phyloP scores from a whole-genome alignment of 2,797 vertebrate species.

The Hapalemur alaotrensis region DNA sequence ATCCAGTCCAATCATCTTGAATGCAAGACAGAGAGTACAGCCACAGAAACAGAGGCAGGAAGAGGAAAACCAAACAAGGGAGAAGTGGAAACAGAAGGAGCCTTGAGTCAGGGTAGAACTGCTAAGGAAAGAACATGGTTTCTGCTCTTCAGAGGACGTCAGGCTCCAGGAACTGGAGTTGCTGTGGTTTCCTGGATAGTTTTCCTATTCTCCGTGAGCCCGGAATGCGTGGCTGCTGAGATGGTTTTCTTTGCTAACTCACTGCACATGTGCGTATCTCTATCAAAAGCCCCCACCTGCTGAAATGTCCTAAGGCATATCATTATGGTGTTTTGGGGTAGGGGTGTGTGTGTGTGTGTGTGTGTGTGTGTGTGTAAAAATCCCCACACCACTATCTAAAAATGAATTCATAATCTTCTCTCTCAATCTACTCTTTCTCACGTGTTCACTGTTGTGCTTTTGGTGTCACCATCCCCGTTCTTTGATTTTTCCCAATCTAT shows the following conservation, averaged over 20 bases:
- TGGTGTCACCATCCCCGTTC: not conserved
- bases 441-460: not conserved
- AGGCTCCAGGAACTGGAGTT: not conserved
- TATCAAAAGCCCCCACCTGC: not conserved
- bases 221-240: not conserved
- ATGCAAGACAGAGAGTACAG: not conserved
- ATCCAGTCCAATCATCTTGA: not conserved
- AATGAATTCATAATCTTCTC: constrained; percentile 5
- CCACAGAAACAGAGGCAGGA: not conserved
- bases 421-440: not conserved
- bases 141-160: not conserved
- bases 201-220: not conserved
- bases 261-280: not conserved
- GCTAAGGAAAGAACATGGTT: not conserved
- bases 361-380: not conserved
- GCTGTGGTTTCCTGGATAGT: not conserved
- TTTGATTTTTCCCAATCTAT: not conserved
- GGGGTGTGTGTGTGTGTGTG: too few species aligned
- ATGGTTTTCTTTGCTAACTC: not conserved
- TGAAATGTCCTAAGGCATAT: not conserved
- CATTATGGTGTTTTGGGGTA: not conserved
- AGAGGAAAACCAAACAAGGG: not conserved
- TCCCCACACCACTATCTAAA: not conserved
- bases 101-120: not conserved
- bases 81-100: not conserved